Conservation (phyloP, 2,113 vertebrate species). For the Prunella fulvescens region DNA sequence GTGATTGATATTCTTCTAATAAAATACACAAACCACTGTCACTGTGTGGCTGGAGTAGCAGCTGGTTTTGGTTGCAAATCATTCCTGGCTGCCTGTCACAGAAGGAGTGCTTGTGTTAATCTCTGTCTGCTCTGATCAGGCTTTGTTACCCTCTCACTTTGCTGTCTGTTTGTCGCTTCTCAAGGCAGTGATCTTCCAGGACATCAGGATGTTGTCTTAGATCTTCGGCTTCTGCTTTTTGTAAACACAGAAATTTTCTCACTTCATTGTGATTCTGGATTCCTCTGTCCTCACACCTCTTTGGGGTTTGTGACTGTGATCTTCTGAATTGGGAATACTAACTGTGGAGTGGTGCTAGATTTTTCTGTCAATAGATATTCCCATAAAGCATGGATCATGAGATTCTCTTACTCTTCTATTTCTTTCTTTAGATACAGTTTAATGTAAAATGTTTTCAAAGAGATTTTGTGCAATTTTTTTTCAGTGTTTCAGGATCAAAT, state of each 20-base stretch:
- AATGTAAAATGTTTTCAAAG: neutral
- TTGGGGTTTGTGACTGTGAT: neutral
- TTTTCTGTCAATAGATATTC: neutral
- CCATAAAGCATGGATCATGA: neutral
- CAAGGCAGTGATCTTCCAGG: neutral
- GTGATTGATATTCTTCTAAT: neutral
- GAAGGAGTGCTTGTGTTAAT: neutral
- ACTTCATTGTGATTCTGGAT: neutral
- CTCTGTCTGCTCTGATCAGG: neutral
- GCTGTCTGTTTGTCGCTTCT: neutral
- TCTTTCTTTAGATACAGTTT: neutral
- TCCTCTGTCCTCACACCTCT: neutral
- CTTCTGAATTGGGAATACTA: neutral
- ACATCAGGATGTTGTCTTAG: neutral
- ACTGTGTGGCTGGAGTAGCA: neutral
- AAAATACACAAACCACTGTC: neutral
- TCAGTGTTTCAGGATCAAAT: neutral
- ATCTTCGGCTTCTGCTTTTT: neutral
- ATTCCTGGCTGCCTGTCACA: neutral
- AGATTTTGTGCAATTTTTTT: neutral
- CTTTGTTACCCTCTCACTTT: neutral
- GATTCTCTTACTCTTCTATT: neutral
- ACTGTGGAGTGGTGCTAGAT: neutral
- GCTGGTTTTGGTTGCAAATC: neutral
- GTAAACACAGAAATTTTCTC: neutral